Base-by-base conservation (phyloP, 2,797 vertebrate genomes). In the Alosa sapidissima region DNA sequence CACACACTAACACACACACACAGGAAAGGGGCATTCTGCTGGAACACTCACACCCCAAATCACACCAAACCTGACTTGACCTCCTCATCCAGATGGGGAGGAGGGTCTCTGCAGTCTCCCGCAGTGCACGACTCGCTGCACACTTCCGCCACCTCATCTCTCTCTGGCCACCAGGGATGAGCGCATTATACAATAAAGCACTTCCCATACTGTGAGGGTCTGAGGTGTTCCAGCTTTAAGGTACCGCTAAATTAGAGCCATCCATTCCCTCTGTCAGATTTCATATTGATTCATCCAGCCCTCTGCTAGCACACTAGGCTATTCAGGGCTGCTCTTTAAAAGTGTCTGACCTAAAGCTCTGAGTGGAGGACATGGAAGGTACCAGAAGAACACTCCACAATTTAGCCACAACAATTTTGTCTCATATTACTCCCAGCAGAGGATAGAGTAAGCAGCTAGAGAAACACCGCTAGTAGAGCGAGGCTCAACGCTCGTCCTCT, bases 191-290 rank as follows among this genome's bases (percentile, higher is more conserved):
- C 58, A 21, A 21, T 21, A 21, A 58, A 45, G 4, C 68, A 41
- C 68, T 19, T 45, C 36, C 68, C 68, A 45, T 75, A 41, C 24
- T 13, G 68, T 41, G 33, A 2, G 33, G 33, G 33, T 75, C 33
- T 45, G 11, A 75, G 68, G 36, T 75, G 68, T 75, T 13, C 68
- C 68, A 19, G 68, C 13, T 41, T 75, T 75, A 75, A 41, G 68
- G 33, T 3, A 45, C 68, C 68, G 5, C 11, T 28, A 41, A 75
- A 75, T 75, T 41, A 75, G 33, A 41, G 33, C 68, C 33, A 75
- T 75, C 68, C 36, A 75, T 75, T 75, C 5, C 11, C 68, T 13
- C 68, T 75, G 68, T 75, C 68, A 75, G 36, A 28, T 36, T 75
- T 16, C 16, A 16, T 45, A 75, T 41, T 75, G 14, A 75, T 72